Base-by-base conservation (phyloP, 2,888 invertebrate genomes). In the Calliopum simillimum region DNA sequence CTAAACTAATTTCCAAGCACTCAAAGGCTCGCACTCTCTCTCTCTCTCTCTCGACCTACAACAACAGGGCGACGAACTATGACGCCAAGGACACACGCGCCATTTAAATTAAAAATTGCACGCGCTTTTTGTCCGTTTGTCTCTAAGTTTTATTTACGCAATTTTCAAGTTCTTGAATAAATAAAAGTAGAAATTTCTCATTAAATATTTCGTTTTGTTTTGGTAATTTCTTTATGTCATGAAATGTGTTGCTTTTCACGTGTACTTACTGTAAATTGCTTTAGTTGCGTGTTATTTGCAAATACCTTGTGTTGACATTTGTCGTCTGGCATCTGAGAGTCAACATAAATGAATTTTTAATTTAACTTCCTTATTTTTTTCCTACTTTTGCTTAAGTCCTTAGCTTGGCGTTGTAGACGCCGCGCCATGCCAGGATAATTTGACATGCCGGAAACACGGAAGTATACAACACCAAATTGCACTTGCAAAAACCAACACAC, bases 331-430 rank as follows among this genome's bases (percentile, higher is more conserved):
- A 33, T 13, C 47, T 19, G 33, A 67, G 47, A 58, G 44, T 44
- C 58, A 49, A 33, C 59, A 33, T 2, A 49, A 67, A 67, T 67
- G 59, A 67, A 67, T 58, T 58, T 59, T 67, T 47, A 67, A 67
- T 33, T 19, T 53, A 16, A 53, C 53, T 33, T 33, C 33, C 8
- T 33, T 33, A 33, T 8, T 8, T 33, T 33, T 33, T 33, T 33
- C 33, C 33, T 6, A 8, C 33, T 33, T 5, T 33, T 6, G 33
- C 33, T 33, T 33, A 33, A 33, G 8, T 33, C 33, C 33, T 33
- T 33, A 8, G 8, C 33, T 33, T 33, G 33, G 8, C 33, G 33
- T 33, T 33, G 33, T 33, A 33, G 33, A 33, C 33, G 33, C 33
- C 33, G 8, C 33, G 33, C 33, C 33, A 33, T 5, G 33, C 33